Evolutionary conservation across 2,113 vertebrate genomes (phyloP).

Genomic region (Polypterus senegalus): DNA sequence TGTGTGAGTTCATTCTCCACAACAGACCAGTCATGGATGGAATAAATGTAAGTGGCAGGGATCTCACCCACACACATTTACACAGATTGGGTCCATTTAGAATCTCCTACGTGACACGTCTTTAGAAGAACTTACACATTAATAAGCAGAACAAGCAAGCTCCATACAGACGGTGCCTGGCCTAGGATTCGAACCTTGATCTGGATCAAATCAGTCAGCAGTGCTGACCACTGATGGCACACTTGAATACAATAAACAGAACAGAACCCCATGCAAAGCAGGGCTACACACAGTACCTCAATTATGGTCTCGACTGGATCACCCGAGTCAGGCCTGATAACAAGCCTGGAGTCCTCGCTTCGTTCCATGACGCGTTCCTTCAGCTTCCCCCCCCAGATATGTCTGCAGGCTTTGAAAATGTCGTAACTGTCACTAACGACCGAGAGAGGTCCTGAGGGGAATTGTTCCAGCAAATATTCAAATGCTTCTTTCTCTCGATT

Average conservation of each 20-base stretch:
- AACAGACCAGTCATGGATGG: too few species aligned
- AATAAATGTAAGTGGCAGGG: too few species aligned
- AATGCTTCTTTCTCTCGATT: conserved; percentile 49
- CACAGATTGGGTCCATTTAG: neutral
- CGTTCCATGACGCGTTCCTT: conserved; percentile 53
- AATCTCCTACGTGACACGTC: neutral
- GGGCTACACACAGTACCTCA: conserved; percentile 27
- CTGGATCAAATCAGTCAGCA: too few species aligned
- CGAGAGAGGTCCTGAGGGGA: conserved; percentile 41
- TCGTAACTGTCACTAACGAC: conserved; percentile 63
- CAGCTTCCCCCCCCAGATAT: conserved; percentile 59
- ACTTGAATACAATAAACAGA: too few species aligned
- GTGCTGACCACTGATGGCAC: too few species aligned
- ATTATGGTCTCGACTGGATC: conserved; percentile 49
- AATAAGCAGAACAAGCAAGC: neutral
- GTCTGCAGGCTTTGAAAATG: conserved; percentile 56
- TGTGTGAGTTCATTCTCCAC: too few species aligned
- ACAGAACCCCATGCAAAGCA: too few species aligned
- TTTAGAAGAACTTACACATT: neutral
- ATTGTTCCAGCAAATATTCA: conserved; percentile 45
- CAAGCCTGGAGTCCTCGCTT: conserved; percentile 41
- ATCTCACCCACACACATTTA: neutral
- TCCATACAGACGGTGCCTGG: too few species aligned
- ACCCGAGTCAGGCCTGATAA: conserved; percentile 54
- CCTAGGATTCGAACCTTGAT: neutral